These are phyloP conservation scores for Branchinecta sandiegonensis DNA, from an alignment of 2,888 invertebrate species.

Conservation along the genomic window DNA sequence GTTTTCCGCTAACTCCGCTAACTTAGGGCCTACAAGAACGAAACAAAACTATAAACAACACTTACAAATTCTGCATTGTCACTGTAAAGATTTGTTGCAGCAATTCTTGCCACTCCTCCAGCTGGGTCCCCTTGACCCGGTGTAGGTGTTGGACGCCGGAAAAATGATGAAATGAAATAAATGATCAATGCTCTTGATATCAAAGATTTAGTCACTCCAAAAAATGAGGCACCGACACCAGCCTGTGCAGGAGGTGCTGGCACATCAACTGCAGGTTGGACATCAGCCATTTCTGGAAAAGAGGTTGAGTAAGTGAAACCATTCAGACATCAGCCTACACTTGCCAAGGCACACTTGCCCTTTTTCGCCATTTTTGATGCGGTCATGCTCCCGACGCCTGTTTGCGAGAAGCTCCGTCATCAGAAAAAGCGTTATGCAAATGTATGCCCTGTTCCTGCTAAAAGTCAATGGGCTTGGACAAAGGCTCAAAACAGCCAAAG, in stretches of 20 bases:
- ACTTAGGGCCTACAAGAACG: too few species aligned
- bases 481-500: too few species aligned
- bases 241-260: constrained; percentile 22
- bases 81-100: constrained; percentile 57
- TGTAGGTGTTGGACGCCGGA: constrained; percentile 47
- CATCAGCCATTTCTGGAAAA: constrained; percentile 5
- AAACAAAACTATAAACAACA: constrained; percentile 13
- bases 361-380: too few species aligned
- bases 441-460: too few species aligned
- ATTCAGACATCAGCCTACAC: neutral
- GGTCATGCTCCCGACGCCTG: too few species aligned
- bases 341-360: too few species aligned
- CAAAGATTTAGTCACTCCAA: constrained; percentile 68
- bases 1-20: too few species aligned
- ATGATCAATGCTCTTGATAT: constrained; percentile 76
- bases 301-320: neutral
- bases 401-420: too few species aligned
- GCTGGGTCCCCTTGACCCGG: constrained; percentile 31
- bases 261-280: constrained; percentile 19
- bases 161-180: constrained; percentile 82
- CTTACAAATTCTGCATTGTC: constrained; percentile 60
- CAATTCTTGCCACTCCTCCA: constrained; percentile 34
- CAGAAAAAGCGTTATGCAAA: too few species aligned
- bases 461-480: too few species aligned
- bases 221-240: constrained; percentile 48